phyloP scores from a whole-genome alignment of 23 tunicate genomes.

The Trididemnum nubilum region DNA sequence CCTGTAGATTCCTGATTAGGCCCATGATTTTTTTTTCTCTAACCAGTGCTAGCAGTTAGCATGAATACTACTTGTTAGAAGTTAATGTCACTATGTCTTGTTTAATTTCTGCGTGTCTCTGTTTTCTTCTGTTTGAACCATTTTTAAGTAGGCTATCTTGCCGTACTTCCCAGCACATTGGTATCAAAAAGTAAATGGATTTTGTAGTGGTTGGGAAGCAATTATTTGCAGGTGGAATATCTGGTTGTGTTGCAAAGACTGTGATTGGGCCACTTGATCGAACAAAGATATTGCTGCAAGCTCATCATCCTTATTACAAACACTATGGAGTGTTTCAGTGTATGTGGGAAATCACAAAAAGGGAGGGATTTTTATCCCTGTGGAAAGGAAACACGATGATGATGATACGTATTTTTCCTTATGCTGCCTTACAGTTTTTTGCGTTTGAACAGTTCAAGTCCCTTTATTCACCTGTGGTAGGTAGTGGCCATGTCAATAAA shows the following conservation, averaged over 20 bases:
- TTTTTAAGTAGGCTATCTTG: no score
- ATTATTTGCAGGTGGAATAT: slow-evolving; percentile 76
- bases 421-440: slow-evolving; percentile 70
- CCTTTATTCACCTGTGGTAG: slow-evolving; percentile 35
- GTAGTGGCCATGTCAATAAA: slow-evolving; percentile 48
- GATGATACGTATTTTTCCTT: slow-evolving; percentile 91
- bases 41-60: no score
- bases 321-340: slow-evolving; percentile 67
- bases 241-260: slow-evolving; percentile 84
- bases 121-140: no score
- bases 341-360: slow-evolving; percentile 49
- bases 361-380: slow-evolving; percentile 69
- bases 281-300: slow-evolving; percentile 85
- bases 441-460: slow-evolving; percentile 52
- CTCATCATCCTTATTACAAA: slow-evolving; percentile 78
- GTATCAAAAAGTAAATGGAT: no score
- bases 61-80: no score
- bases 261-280: slow-evolving; percentile 85
- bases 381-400: slow-evolving; percentile 97
- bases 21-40: no score
- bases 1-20: no score
- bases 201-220: slow-evolving; percentile 14
- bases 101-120: no score
- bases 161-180: no score
- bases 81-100: no score